phyloP scores from a whole-genome alignment of 2,888 invertebrate species.

The Acleris cristana region DNA sequence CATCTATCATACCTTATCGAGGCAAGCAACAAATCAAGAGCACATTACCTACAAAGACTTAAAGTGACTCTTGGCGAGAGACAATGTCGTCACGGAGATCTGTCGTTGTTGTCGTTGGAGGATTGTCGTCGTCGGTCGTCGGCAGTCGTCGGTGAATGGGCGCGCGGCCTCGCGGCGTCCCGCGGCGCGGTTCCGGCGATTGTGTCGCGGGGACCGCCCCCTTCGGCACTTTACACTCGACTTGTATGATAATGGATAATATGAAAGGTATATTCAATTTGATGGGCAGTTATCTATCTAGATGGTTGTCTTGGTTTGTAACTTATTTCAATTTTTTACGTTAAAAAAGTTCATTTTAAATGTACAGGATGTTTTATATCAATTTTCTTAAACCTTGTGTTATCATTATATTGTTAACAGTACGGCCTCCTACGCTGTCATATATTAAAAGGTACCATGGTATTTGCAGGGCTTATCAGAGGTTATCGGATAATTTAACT shows the following conservation, averaged over 20 bases:
- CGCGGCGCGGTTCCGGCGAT: constrained; percentile 74
- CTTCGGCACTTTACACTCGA: constrained; percentile 43
- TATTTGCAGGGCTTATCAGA: too few relatives aligned
- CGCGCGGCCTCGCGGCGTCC: constrained; percentile 51
- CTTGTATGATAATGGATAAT: constrained; percentile 30
- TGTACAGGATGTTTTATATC: too few relatives aligned
- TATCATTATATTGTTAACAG: too few relatives aligned
- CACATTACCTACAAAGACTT: background rate
- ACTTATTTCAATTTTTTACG: background rate
- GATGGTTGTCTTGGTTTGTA: background rate
- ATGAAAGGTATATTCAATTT: constrained; percentile 4
- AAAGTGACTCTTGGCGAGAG: background rate
- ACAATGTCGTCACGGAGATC: constrained; percentile 48
- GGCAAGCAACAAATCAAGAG: constrained; percentile 4
- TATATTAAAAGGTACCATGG: too few relatives aligned
- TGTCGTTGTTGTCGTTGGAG: constrained; percentile 30
- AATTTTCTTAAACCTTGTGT: too few relatives aligned
- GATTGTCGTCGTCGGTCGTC: constrained; percentile 36
- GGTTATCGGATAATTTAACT: too few relatives aligned
- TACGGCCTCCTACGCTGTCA: too few relatives aligned
- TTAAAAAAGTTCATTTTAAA: too few relatives aligned
- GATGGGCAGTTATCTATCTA: background rate
- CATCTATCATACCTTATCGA: background rate
- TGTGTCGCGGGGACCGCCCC: constrained; percentile 62
- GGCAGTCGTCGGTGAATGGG: constrained; percentile 40